Evolutionary conservation across 2,888 invertebrate genomes (phyloP).

Genomic region (Aquatica leii): DNA sequence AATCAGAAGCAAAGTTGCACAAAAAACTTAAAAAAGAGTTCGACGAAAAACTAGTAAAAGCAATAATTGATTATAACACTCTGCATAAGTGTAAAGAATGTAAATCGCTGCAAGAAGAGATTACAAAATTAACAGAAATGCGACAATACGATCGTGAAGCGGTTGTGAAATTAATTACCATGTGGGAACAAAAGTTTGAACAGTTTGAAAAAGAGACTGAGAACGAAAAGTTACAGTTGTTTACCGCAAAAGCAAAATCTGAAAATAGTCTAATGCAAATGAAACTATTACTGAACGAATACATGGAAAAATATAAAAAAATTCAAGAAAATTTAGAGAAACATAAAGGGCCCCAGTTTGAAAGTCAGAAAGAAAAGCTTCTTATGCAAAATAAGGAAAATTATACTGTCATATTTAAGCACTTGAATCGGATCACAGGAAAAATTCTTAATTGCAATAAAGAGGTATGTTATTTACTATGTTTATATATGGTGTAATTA

Average conservation of each 20-base stretch:
- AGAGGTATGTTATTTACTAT: too few relatives aligned
- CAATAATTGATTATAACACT: constrained; percentile 15
- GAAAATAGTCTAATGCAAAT: not conserved
- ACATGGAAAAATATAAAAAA: not conserved
- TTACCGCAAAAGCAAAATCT: not conserved
- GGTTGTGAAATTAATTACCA: constrained; percentile 38
- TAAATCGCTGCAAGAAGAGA: constrained; percentile 19
- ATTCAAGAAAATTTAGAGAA: not conserved
- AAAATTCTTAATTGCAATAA: too few relatives aligned
- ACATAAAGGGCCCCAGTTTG: too few relatives aligned
- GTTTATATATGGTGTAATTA: too few relatives aligned
- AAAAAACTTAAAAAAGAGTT: constrained; percentile 41
- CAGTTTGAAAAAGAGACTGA: constrained; percentile 40
- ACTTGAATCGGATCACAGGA: too few relatives aligned
- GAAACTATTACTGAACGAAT: not conserved
- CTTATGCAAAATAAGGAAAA: too few relatives aligned
- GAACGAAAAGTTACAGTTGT: not conserved
- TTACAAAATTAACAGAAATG: constrained; percentile 20
- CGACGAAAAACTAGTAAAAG: constrained; percentile 34
- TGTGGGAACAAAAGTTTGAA: constrained; percentile 40
- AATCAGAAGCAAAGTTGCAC: constrained; percentile 43
- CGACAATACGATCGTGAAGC: constrained; percentile 41
- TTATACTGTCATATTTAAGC: too few relatives aligned
- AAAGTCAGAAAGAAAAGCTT: too few relatives aligned
- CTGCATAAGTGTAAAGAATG: constrained; percentile 19